These are phyloP conservation scores for Tanytarsus gracilentus DNA, from an alignment of 2,888 invertebrate genomes.

Conservation along the genomic window DNA sequence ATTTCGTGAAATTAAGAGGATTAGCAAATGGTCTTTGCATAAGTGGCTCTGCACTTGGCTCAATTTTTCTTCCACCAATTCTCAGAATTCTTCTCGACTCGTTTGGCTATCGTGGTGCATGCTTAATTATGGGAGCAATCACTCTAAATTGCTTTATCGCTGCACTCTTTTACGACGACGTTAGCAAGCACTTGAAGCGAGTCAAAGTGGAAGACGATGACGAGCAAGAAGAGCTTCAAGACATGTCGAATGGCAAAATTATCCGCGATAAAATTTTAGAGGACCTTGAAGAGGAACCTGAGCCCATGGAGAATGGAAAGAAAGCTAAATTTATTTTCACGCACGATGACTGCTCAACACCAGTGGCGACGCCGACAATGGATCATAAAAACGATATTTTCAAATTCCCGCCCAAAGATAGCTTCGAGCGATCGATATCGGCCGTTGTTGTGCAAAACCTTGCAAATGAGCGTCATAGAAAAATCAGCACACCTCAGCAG, in stretches of 20 bases:
- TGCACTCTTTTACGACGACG: constrained; percentile 74
- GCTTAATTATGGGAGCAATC: constrained; percentile 70
- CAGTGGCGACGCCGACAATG: constrained; percentile 37
- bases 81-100: constrained; percentile 59
- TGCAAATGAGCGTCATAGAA: constrained; percentile 44
- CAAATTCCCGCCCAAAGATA: constrained; percentile 37
- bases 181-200: constrained; percentile 67
- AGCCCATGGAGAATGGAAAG: constrained; percentile 35
- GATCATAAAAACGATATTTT: constrained; percentile 31
- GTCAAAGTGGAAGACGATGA: constrained; percentile 41
- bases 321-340: constrained; percentile 40
- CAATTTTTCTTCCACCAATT: constrained; percentile 73
- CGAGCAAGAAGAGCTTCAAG: constrained; percentile 29
- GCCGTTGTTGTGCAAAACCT: constrained; percentile 57
- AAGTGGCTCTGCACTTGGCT: constrained; percentile 78
- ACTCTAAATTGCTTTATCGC: constrained; percentile 78
- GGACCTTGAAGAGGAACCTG: constrained; percentile 42
- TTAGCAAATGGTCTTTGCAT: constrained; percentile 82
- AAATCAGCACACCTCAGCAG: constrained; percentile 56
- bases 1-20: constrained; percentile 68
- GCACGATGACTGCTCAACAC: constrained; percentile 34
- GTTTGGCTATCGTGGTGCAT: constrained; percentile 72
- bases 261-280: constrained; percentile 32
- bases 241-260: not conserved
- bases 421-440: constrained; percentile 60